Conservation (phyloP, 1,140 invertebrate genomes). For the Harpegnathos saltator region DNA sequence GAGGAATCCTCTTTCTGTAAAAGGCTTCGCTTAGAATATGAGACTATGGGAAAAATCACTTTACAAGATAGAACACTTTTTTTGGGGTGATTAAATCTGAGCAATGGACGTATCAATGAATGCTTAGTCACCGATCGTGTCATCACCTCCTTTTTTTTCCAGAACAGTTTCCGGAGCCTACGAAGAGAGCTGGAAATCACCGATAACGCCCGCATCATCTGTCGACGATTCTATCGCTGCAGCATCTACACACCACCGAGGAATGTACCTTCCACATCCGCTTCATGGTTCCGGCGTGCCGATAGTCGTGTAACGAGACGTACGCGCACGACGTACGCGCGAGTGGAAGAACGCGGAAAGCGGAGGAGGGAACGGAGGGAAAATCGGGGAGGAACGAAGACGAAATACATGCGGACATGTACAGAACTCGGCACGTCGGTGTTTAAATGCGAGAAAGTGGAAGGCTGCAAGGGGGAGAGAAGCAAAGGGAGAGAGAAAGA, state of each 20-base stretch:
- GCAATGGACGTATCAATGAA: background rate
- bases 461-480: too few relatives aligned
- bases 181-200: too few relatives aligned
- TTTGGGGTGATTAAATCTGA: too few relatives aligned
- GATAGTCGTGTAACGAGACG: background rate
- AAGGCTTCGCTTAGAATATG: too few relatives aligned
- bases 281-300: conserved; percentile 1
- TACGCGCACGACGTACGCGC: background rate
- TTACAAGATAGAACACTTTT: too few relatives aligned
- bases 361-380: conserved; percentile 20
- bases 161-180: too few relatives aligned
- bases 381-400: conserved; percentile 6
- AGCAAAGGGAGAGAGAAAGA: conserved; percentile 17
- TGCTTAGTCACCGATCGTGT: background rate
- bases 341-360: too few relatives aligned
- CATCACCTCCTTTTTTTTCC: too few relatives aligned
- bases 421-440: conserved; percentile 28
- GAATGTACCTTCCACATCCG: background rate
- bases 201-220: too few relatives aligned
- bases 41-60: too few relatives aligned
- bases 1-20: too few relatives aligned
- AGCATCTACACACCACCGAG: background rate
- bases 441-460: conserved; percentile 43
- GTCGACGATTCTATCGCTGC: background rate
- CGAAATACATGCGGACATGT: conserved; percentile 22